phyloP scores from a whole-genome alignment of 2,797 vertebrate genomes.

The Myotis planiceps region DNA sequence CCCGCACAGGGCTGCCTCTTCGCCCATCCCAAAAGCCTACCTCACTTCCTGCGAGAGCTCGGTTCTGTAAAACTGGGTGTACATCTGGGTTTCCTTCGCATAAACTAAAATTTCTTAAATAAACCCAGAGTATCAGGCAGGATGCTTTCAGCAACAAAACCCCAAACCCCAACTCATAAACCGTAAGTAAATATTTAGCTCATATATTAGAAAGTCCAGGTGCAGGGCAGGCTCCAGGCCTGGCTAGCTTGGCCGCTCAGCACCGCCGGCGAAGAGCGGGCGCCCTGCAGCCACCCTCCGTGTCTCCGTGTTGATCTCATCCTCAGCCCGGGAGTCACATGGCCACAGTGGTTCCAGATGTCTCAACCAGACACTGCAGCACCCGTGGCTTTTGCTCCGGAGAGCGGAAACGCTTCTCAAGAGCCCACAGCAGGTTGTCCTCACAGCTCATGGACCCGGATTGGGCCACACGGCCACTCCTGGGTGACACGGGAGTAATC shows the following conservation, averaged over 20 bases:
- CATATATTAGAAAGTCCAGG: not conserved
- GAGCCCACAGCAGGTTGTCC: not conserved
- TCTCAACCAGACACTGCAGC: not conserved
- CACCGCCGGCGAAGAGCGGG: not conserved
- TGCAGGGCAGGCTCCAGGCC: not conserved
- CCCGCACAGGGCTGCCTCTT: not conserved
- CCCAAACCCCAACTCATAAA: constrained; percentile 31
- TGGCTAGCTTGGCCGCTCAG: not conserved
- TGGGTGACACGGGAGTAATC: not conserved
- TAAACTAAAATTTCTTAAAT: constrained; percentile 53
- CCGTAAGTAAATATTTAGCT: constrained; percentile 64
- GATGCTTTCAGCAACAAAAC: constrained; percentile 57
- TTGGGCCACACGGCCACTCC: not conserved
- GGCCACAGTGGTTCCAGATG: not conserved
- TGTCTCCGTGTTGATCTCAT: not conserved
- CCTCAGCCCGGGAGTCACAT: not conserved
- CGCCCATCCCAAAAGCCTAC: not conserved
- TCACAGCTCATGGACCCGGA: not conserved
- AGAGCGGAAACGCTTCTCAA: not conserved
- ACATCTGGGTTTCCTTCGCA: constrained; percentile 33
- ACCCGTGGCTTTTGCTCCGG: not conserved
- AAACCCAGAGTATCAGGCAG: constrained; percentile 32
- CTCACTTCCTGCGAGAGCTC: not conserved
- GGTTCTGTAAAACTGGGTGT: not conserved
- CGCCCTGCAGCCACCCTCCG: not conserved